Base-by-base conservation (phyloP, 2,113 vertebrate genomes). In the Helogale parvula region DNA sequence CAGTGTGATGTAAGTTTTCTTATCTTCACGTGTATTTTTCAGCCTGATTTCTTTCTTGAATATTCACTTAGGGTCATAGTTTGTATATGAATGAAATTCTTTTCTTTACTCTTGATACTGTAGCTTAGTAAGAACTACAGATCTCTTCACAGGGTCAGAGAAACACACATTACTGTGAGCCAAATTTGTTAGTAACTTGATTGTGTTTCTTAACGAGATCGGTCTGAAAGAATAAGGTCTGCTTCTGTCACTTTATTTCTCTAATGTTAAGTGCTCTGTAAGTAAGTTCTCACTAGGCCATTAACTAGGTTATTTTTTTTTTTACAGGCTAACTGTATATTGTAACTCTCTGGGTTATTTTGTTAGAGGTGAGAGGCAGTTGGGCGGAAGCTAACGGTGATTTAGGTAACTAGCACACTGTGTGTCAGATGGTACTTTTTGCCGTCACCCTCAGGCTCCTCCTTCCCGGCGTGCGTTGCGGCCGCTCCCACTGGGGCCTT, bases 151-250 rank as follows among this genome's bases (percentile, higher is more conserved):
- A 27, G 33, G 27, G 60, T 93, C 71, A 94, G 65, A 81, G 21
- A 79, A 92, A 52, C 60, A 31, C 0, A 9, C 69, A 72, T 65
- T 38, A 33, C 27, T 83, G 71, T 54, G 47, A 87, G 85, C 87
- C n/a, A 17, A 90, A 47, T 63, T 33, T 85, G 83, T 88, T 52
- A 5, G 50, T 87, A 86, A 86, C 45, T 82, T 80, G 12, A 80
- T 47, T 92, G 69, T 60, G 27, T 92, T 90, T 95, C 74, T 93
- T 84, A 35, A n/a, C n/a, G 72, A 90, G 88, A 79, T 50, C n/a
- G 84, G 14, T 91, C 5, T 84, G 25, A 71, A 87, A 81, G 31
- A 93, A 81, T 33, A 85, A 33, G 47, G 65, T 72, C 41, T 93
- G 50, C 72, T 81, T 88, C 50, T 77, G 5, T 69, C 65, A 19